Base-by-base conservation (phyloP, 2,888 invertebrate species). In the Eristalis tenax region DNA sequence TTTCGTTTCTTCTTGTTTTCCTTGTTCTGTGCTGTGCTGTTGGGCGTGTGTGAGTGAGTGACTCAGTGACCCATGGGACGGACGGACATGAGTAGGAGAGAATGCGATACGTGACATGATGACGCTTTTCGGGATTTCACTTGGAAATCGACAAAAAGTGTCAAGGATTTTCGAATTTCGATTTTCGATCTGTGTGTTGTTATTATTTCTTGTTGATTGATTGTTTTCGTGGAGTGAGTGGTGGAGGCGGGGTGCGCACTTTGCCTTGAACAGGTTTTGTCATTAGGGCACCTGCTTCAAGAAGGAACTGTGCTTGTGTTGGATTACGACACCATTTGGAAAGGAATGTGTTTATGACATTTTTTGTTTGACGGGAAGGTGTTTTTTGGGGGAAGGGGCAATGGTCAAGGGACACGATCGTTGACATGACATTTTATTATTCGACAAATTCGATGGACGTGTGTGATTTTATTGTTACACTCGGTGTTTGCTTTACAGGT, bases 81-180 rank as follows among this genome's bases (percentile, higher is more conserved):
- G 43, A 43, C 23, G 57, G 22, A 23, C 22, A 32, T 32, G 32
- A 6, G 32, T 5, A 56, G 8, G 18, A 23, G 13, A 11, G 38
- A 35, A 38, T 65, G 38, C 26, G 38, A 65, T 10, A 65, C 64
- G 64, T 65, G 64, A 65, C 35, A 38, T 22, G 38, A 10, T 38
- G 64, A 35, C 38, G 64, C 32, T 65, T 35, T 65, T 22, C 22
- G 32, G 38, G 64, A 65, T 65, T 65, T 65, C n/a, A 63, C 64
- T 35, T 35, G 23, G 26, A 59, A 26, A 59, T 23, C 15, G 13
- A 18, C 50, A 8, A 3, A 50, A 18, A 50, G 59, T 59, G 59
- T 13, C 13, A 26, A 59, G 26, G 26, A 26, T 59, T 59, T 59
- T 13, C 23, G 11, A 59, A 13, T 23, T 57, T 32, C 32, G 32